Base-by-base conservation (phyloP, 2,888 invertebrate genomes). In the Ennomos quercinarius region DNA sequence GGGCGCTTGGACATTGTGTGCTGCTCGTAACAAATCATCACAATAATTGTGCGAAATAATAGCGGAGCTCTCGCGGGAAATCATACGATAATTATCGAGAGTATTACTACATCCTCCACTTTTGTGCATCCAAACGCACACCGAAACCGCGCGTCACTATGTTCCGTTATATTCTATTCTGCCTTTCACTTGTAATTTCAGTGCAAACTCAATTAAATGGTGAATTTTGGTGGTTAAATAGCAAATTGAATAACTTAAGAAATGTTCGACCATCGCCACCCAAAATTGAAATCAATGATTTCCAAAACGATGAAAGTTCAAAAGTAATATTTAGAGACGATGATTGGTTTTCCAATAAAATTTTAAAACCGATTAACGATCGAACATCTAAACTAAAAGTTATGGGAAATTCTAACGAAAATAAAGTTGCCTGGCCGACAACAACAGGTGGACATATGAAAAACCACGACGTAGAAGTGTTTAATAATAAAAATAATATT, bases 171-270 rank as follows among this genome's bases (percentile, higher is more conserved):
- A 40, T 73, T 46, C 52, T 83, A 11, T 63, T 84, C 42, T 71
- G 63, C 9, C 52, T 84, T 51, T 56, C 80, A 52, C 43, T 78
- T 17, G 60, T 77, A 5, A 80, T 79, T 71, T 64, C 73, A 27
- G 76, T 73, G 41, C 61, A 69, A 8, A 70, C 83, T 40, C 91
- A 92, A 76, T 57, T 88, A 17, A 82, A 86, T 52, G 91, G 91
- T 38, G 84, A 87, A 66, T 91, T 91, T 71, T 89, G 90, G 91
- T 90, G 91, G 91, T 62, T 90, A 11, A 82, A 88, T 57, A 73
- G 84, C 37, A 83, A 88, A 64, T 63, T 89, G 34, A 70, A 81
- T 10, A 73, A 77, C 43, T 62, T 83, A 9, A 75, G 79, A 42
- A 75, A 77, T 6, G 67, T 74, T 5, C 71, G 72, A 49, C 78